phyloP scores from a whole-genome alignment of 2,888 invertebrate species.

The Eulithis prunata region DNA sequence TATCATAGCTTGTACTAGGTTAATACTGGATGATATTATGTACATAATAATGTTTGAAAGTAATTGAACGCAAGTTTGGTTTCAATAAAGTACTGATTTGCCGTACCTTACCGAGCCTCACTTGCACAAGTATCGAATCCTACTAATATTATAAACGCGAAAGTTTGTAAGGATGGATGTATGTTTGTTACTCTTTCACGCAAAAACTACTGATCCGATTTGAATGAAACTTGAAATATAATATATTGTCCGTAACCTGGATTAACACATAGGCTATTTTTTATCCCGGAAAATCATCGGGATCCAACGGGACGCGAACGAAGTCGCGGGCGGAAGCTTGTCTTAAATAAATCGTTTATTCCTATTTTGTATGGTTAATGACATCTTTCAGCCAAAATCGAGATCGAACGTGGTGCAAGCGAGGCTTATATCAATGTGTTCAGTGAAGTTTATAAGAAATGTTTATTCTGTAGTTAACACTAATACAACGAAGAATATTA shows the following conservation, averaged over 20 bases:
- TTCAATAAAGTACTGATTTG: constrained; percentile 5
- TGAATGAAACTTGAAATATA: no score
- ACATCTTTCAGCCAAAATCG: background rate
- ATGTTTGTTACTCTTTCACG: no score
- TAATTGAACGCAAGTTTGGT: background rate
- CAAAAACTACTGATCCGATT: no score
- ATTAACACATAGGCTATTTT: no score
- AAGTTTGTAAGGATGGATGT: no score
- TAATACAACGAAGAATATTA: background rate
- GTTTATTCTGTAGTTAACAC: background rate
- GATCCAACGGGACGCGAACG: no score
- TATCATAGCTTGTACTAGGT: background rate
- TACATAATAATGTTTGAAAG: background rate
- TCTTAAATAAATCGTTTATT: background rate
- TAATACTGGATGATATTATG: background rate
- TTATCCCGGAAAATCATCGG: no score
- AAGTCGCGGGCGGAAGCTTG: no score
- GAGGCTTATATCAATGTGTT: constrained; percentile 10
- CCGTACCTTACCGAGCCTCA: constrained; percentile 4
- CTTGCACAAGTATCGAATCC: background rate
- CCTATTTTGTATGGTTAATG: background rate
- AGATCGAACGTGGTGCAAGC: background rate
- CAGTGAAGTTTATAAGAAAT: background rate
- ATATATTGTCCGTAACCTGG: no score
- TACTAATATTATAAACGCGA: no score